A percentile compares a stretch with the other conserved stretches of the same genome.
These are phyloP conservation scores for Ophonus ardosiacus DNA, from an alignment of 2,888 invertebrate species.

Conservation along the genomic window DNA sequence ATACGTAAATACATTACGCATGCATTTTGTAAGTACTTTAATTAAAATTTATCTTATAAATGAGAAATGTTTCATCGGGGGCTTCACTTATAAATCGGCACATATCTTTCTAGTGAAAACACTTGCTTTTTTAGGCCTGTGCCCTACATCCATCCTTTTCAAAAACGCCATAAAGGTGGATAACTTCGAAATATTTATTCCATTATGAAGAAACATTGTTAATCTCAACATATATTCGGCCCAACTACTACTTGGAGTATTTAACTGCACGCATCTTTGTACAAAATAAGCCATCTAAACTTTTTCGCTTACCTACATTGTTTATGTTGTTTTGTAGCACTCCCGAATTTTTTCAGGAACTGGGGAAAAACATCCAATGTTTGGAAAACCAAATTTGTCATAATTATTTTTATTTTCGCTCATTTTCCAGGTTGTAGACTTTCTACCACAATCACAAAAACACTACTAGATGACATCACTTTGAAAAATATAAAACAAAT, in stretches of 20 bases:
- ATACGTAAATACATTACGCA: not conserved
- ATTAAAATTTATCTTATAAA: not conserved
- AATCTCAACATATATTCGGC: conserved; percentile 63
- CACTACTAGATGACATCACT: too few relatives aligned
- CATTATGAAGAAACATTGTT: conserved; percentile 67
- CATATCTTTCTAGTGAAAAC: too few relatives aligned
- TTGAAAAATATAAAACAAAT: too few relatives aligned
- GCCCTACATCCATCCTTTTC: not conserved
- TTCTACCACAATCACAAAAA: too few relatives aligned
- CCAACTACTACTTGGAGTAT: conserved; percentile 64
- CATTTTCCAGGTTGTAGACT: not conserved
- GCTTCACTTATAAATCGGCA: too few relatives aligned
- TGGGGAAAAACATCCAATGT: not conserved
- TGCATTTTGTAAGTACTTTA: not conserved
- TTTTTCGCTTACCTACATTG: conserved; percentile 61
- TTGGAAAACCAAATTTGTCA: not conserved
- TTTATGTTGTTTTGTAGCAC: not conserved
- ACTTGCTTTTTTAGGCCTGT: too few relatives aligned
- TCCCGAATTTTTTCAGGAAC: not conserved
- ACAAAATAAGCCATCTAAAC: conserved; percentile 63
- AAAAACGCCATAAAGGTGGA: not conserved
- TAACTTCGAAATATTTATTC: not conserved
- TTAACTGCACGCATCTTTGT: conserved; percentile 58
- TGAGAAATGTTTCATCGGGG: not conserved
- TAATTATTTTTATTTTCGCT: not conserved